These are phyloP conservation scores for Heloderma charlesbogerti DNA, from an alignment of 2,113 vertebrate genomes.

Conservation along the genomic window DNA sequence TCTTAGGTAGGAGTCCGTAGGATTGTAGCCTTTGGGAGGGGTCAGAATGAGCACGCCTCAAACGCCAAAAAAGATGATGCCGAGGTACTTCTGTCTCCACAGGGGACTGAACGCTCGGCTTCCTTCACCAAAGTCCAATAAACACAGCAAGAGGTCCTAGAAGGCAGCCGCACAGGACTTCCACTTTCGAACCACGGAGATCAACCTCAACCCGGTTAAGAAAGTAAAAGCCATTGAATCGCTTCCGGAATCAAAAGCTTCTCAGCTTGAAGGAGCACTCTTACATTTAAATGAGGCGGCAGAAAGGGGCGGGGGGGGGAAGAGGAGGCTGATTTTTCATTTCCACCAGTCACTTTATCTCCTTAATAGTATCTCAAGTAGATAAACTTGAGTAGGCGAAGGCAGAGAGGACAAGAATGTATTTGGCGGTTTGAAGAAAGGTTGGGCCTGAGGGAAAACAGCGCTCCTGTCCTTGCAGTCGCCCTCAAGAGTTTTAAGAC, in stretches of 20 bases:
- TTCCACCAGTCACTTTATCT: conserved; percentile 81
- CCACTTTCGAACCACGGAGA: conserved; percentile 47
- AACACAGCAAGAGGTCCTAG: background rate
- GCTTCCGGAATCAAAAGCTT: conserved; percentile 76
- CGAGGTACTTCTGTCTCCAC: background rate
- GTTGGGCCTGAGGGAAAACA: background rate
- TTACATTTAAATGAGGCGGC: conserved; percentile 78
- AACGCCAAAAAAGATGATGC: background rate
- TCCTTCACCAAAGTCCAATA: background rate
- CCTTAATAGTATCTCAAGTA: conserved; percentile 77
- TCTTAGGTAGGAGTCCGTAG: background rate
- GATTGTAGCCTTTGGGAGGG: background rate
- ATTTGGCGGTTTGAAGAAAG: background rate
- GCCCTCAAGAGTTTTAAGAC: background rate
- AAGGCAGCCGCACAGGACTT: conserved; percentile 49
- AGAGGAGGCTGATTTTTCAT: conserved; percentile 68
- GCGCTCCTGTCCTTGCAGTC: no score
- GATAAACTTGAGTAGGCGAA: conserved; percentile 16
- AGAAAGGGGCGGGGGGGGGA: conserved; percentile 9
- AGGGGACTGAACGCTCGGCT: no score
- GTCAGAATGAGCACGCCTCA: background rate
- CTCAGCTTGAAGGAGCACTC: conserved; percentile 83
- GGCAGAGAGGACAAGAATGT: background rate
- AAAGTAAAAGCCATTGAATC: conserved; percentile 76
- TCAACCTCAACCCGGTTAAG: conserved; percentile 52